phyloP scores from a whole-genome alignment of 2,888 invertebrate genomes.

The Agrilus biguttatus region DNA sequence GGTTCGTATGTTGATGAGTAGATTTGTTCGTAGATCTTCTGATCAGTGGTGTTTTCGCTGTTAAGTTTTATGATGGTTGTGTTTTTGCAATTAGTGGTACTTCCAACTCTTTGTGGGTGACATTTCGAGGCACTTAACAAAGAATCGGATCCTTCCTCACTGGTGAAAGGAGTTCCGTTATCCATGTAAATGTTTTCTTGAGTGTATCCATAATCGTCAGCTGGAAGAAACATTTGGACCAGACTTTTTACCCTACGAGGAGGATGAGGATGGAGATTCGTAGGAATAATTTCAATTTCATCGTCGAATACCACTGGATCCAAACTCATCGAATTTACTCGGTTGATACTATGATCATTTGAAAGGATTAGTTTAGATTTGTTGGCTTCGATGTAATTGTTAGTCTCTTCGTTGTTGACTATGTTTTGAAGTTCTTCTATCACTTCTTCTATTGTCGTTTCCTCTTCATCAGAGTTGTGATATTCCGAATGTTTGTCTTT shows the following conservation, averaged over 20 bases:
- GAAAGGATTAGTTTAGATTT: constrained; percentile 20
- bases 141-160: constrained; percentile 58
- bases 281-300: constrained; percentile 58
- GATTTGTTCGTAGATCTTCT: too few species aligned
- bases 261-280: constrained; percentile 66
- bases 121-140: constrained; percentile 47
- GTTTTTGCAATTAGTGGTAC: neutral
- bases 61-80: neutral
- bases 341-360: constrained; percentile 9
- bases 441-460: constrained; percentile 76
- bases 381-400: constrained; percentile 33
- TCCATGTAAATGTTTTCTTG: constrained; percentile 39
- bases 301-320: constrained; percentile 40
- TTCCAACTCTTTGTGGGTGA: constrained; percentile 11
- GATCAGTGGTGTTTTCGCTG: constrained; percentile 3
- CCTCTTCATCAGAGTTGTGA: constrained; percentile 42
- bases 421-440: constrained; percentile 75
- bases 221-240: constrained; percentile 50
- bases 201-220: constrained; percentile 39
- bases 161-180: constrained; percentile 44
- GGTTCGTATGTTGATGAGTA: too few species aligned
- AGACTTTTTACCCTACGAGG: constrained; percentile 61
- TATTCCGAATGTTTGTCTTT: constrained; percentile 17
- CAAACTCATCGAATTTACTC: constrained; percentile 17
- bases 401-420: constrained; percentile 70